Percentiles rank a stretch among this genome's conserved stretches.
phyloP scores from a whole-genome alignment of 1,140 invertebrate species.

The Pseudomyrmex sp. region DNA sequence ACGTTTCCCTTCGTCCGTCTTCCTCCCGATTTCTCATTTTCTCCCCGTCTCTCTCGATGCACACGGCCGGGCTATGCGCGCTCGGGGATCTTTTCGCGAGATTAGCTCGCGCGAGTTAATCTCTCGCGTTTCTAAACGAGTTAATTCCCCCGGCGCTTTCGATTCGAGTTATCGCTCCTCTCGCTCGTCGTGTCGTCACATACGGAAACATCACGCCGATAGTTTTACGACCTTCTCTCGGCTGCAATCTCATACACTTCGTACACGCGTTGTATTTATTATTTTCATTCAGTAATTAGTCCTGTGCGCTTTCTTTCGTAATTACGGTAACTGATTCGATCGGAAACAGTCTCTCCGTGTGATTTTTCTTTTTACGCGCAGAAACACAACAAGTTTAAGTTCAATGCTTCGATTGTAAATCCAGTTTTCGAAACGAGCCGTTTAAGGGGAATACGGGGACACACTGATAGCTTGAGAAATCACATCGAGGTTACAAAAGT shows the following conservation, averaged over 20 bases:
- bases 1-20: background rate
- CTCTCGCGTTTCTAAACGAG: constrained; percentile 69
- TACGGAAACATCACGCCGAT: constrained; percentile 25
- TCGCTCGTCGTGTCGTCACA: background rate
- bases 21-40: constrained; percentile 47
- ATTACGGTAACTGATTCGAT: no score
- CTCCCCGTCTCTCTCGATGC: constrained; percentile 8
- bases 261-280: background rate
- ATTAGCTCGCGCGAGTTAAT: constrained; percentile 66
- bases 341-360: no score
- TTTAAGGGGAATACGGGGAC: background rate
- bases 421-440: background rate
- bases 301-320: background rate
- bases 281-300: background rate
- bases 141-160: constrained; percentile 73
- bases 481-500: background rate
- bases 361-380: background rate
- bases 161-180: constrained; percentile 32
- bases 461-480: constrained; percentile 14
- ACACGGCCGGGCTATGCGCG: background rate
- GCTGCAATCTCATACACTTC: background rate
- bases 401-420: background rate
- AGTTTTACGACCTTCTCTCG: background rate
- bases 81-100: constrained; percentile 62
- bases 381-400: background rate